Percentiles rank a stretch among this genome's conserved stretches.
Evolutionary conservation across 2,113 vertebrate genomes (phyloP).

Genomic region (Murina feae): DNA sequence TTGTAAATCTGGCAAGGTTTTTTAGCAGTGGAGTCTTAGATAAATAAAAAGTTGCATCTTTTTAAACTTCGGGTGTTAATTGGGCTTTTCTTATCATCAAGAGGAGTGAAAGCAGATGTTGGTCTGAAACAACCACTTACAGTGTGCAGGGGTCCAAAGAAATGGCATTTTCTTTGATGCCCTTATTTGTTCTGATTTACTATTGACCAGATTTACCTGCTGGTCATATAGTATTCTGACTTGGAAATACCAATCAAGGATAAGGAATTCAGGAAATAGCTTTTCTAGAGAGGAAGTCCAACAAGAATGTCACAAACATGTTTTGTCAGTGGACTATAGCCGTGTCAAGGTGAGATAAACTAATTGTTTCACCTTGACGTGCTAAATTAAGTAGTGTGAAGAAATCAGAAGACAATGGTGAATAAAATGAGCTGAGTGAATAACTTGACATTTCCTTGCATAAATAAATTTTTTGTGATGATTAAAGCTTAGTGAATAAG

Average conservation of each 20-base stretch:
- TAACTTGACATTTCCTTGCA: slow-evolving; percentile 63
- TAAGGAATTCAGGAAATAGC: slow-evolving; percentile 36
- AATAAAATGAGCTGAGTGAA: slow-evolving; percentile 69
- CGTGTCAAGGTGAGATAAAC: slow-evolving; percentile 60
- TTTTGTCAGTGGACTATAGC: slow-evolving; percentile 57
- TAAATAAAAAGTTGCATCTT: slow-evolving; percentile 65
- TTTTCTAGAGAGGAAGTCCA: slow-evolving; percentile 39
- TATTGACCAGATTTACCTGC: slow-evolving; percentile 52
- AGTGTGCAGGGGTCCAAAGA: background rate
- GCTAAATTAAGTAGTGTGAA: slow-evolving; percentile 68
- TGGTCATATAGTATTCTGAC: slow-evolving; percentile 47
- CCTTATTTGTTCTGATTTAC: slow-evolving; percentile 44
- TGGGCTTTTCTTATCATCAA: slow-evolving; percentile 64
- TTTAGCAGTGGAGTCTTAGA: slow-evolving; percentile 57
- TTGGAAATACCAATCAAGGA: slow-evolving; percentile 48
- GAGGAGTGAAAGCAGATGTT: slow-evolving; percentile 64
- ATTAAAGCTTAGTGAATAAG: slow-evolving; percentile 57
- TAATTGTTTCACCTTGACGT: slow-evolving; percentile 67
- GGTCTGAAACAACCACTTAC: slow-evolving; percentile 53
- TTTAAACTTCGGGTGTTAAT: slow-evolving; percentile 64
- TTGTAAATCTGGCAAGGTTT: slow-evolving; percentile 76
- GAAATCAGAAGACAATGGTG: slow-evolving; percentile 75
- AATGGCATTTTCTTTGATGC: slow-evolving; percentile 47
- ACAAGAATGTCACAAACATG: background rate
- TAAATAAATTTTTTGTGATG: slow-evolving; percentile 54